Evolutionary conservation across 2,113 vertebrate genomes (phyloP), one percentile per base, ranked within the genome.

Genomic region (Upupa epops): DNA sequence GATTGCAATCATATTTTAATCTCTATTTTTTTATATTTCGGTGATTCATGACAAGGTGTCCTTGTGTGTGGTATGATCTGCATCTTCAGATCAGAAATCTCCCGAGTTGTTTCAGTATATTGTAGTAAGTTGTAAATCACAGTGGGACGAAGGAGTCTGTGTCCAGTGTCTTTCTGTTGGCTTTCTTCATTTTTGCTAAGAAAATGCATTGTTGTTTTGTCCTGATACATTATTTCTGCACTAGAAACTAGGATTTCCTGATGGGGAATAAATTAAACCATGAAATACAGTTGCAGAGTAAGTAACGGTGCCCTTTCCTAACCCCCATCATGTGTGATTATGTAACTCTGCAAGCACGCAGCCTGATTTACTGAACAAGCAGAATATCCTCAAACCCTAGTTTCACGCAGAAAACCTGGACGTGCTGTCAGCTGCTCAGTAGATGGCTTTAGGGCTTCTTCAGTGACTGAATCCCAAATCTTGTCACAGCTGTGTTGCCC

Each of bases 221-320:
- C 28, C 19, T 49, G 61, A 19, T 9, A 7, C 3, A 5, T 64
- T 71, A 49, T 78, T 86, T 96, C 36, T 88, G 32, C 68, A 45
- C 68, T 45, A 92, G 58, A 86, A 89, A 20, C 25, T 55, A 64
- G n/a, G 36, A 56, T 45, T 86, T 21, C 9, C 21, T 64, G 5
- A 17, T 91, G 51, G 55, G 59, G 19, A 88, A 28, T 74, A 81
- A 88, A 92, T 42, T 34, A 82, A 85, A 22, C 22, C n/a, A 31
- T 5, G 29, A 83, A 92, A 63, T 80, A 28, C 2, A 89, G 56
- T 92, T 93, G 49, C 66, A 54, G 56, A 76, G 26, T 83, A 80
- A 90, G 34, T 65, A 89, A 66, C 59, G 63, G 49, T 93, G 91
- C 36, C 88, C 78, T 92, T 89, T 92, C 48, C 63, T 94, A 55